Conservation (phyloP, 2,888 invertebrate species). For the Ptilodon capucinus region DNA sequence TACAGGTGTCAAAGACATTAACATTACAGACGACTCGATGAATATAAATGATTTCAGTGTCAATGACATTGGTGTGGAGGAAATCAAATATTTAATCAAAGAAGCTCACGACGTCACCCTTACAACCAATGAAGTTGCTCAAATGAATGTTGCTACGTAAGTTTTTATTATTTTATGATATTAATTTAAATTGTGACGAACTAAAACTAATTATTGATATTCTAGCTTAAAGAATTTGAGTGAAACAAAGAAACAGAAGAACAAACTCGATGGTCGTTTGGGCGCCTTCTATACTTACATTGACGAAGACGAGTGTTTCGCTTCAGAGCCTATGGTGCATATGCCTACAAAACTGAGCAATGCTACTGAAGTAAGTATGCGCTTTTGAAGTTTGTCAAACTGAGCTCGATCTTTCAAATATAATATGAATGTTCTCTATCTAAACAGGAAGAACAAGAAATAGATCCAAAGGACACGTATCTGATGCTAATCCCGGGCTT, state of each 20-base stretch:
- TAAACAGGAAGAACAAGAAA: slow-evolving; percentile 6
- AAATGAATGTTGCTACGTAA: slow-evolving; percentile 47
- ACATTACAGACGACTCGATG: slow-evolving; percentile 24
- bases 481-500: slow-evolving; percentile 57
- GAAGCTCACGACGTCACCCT: slow-evolving; percentile 24
- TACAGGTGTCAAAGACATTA: slow-evolving; percentile 31
- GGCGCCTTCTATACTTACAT: slow-evolving; percentile 38
- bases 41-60: slow-evolving; percentile 25
- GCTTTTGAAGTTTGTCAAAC: background rate
- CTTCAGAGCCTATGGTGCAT: slow-evolving; percentile 33
- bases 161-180: slow-evolving; percentile 3
- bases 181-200: background rate
- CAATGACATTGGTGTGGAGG: slow-evolving; percentile 25
- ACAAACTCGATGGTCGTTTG: slow-evolving; percentile 26
- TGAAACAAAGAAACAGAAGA: slow-evolving; percentile 6
- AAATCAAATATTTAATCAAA: slow-evolving; percentile 34
- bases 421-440: slow-evolving; percentile 30
- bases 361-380: slow-evolving; percentile 1
- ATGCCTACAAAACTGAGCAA: slow-evolving; percentile 32
- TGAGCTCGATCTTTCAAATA: background rate
- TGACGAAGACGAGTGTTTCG: slow-evolving; percentile 37
- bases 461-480: slow-evolving; percentile 38
- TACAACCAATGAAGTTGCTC: slow-evolving; percentile 20
- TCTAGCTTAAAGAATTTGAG: slow-evolving; percentile 19
- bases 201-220: background rate